Percentiles rank a stretch among this genome's conserved stretches.
Conservation (phyloP, 2,797 vertebrate species). For the Mus spretus region DNA sequence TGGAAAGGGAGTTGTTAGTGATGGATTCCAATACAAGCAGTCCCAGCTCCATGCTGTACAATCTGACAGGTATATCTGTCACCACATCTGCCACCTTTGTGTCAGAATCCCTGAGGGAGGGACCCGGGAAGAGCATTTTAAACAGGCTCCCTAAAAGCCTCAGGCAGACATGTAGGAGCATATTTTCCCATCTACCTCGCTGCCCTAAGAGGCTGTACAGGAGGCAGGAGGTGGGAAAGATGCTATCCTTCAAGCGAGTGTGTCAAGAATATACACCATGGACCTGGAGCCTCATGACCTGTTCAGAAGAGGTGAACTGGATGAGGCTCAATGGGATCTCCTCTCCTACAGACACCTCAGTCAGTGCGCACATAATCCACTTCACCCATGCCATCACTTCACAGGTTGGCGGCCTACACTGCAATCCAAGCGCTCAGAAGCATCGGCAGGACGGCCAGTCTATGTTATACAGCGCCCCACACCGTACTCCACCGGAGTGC, state of each 20-base stretch:
- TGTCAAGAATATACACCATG: neutral
- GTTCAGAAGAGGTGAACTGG: neutral
- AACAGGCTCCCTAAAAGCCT: conserved; percentile 5
- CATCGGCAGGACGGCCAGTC: neutral
- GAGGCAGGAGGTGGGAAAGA: neutral
- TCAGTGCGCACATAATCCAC: accelerated
- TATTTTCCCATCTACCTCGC: neutral
- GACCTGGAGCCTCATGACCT: neutral
- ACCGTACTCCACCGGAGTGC: too few relatives aligned
- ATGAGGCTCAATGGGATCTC: accelerated
- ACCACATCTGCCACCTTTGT: neutral
- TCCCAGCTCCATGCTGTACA: neutral
- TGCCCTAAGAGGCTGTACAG: neutral
- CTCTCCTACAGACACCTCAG: neutral
- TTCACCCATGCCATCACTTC: accelerated
- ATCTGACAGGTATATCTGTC: neutral
- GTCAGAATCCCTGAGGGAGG: neutral
- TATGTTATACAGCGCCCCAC: neutral
- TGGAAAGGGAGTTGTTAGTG: neutral
- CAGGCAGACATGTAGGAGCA: neutral
- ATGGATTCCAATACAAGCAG: neutral
- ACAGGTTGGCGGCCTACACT: neutral
- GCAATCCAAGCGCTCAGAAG: neutral
- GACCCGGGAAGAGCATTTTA: neutral
- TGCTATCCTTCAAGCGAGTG: too few relatives aligned